Evolutionary conservation across 2,113 vertebrate species (phyloP), one percentile per base, ranked within the genome.

Genomic region (Xiphophorus maculatus): DNA sequence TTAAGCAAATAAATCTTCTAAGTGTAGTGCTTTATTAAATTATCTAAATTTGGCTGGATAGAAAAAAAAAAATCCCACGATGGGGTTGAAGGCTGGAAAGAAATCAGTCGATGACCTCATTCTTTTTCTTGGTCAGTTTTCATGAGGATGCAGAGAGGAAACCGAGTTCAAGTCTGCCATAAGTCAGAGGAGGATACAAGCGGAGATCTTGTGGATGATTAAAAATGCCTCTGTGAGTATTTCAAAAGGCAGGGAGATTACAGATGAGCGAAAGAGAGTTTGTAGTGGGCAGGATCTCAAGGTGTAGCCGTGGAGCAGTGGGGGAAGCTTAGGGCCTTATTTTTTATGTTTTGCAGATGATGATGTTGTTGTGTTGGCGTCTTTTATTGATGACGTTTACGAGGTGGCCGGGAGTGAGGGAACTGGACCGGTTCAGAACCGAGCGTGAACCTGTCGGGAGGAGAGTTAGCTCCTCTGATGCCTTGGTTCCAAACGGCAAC

Each of bases 221-320:
- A 77, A 89, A 80, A 29, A 54, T 3, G 79, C 62, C 73, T 63
- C 83, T 72, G 81, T 77, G 83, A 89, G 84, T 73, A 79, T 85
- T 88, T 86, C 62, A 80, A 84, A 80, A 69, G 72, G 89, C 83
- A 75, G 67, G 69, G 42, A 62, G 76, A 79, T 84, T 73, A 87
- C 73, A 72, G 63, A 72, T 44, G 83, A 80, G 67, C 60, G 69
- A 87, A 77, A 54, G 58, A 68, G 68, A 72, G 85, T 58, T 58
- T 58, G 25, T 58, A 25, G 22, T 25, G 22, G 51, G 25, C 25
- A 58, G 51, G 25, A n/a, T 11, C 19, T 58, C 19, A 58, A 58
- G 25, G 51, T 58, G 51, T 10, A 58, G 51, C 25, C 2, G 51
- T 54, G 8, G 9, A 54, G 2, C 2, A 5, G 8, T 1, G 51